Evolutionary conservation across 2,797 vertebrate species (phyloP), one percentile per base, ranked within the genome.

Genomic region (Poeciliopsis infans): DNA sequence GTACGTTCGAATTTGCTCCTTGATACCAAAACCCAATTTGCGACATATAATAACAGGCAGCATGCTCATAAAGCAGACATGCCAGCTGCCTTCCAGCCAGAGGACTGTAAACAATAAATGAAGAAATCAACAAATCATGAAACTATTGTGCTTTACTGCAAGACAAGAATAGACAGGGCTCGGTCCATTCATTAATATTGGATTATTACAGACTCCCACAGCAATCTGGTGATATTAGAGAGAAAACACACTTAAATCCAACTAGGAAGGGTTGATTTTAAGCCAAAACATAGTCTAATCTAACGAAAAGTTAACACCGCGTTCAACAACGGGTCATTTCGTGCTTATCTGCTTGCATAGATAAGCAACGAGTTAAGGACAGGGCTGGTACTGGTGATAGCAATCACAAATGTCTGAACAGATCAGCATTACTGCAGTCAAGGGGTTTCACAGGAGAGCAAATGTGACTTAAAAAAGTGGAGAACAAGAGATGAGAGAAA

Each of bases 1-100:
- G 85, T 92, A 87, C 84, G 91, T 94, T 90, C 93, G 85, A 94
- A 93, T 94, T 93, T 92, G 59, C 76, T 85, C 83, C 90, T 91
- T 92, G 88, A 90, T 90, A 86, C 87, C 81, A 90, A 78, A 76
- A 84, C 81, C 85, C 80, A 92, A 93, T 94, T 92, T 92, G 87
- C 81, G 70, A 87, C 84, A 80, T 90, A 90, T 88, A 88, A 92
- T 90, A 92, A 94, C 89, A 76, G 85, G 47, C 51, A 70, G 78
- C 72, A 83, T 76, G 72, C 77, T 88, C 87, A 85, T 88, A 81
- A 90, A 90, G 79, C 36, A 84, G 79, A 86, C 69, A 76, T 76
- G 68, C 51, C 71, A 83, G 75, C 81, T 81, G 85, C 84, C 81
- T 82, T 82, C 76, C 71, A 79, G 88, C 75, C 61, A 79, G 36